These are phyloP conservation scores for Scaeva pyrastri DNA, from an alignment of 2,888 invertebrate genomes.

Conservation along the genomic window DNA sequence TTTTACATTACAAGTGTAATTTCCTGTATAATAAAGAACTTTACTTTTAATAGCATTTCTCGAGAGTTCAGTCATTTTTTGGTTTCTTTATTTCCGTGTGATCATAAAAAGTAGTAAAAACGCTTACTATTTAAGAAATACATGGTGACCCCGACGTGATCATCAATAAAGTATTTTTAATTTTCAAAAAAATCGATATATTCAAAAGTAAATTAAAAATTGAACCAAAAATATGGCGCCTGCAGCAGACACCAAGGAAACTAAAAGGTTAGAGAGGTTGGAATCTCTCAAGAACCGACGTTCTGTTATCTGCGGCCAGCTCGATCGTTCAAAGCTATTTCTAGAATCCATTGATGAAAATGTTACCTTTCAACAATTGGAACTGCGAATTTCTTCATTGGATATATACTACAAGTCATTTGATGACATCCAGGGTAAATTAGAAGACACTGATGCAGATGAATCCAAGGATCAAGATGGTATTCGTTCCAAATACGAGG, in stretches of 20 bases:
- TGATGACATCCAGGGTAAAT: not conserved
- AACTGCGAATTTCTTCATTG: not conserved
- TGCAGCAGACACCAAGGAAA: not conserved
- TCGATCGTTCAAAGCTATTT: not conserved
- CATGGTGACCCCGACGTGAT: too few species aligned
- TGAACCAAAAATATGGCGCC: not conserved
- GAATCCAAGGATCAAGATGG: not conserved
- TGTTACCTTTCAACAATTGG: not conserved
- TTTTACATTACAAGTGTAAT: too few species aligned
- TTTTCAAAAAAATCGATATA: too few species aligned
- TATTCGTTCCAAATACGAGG: not conserved
- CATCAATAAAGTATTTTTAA: too few species aligned
- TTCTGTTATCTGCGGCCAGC: not conserved
- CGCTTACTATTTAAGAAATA: too few species aligned
- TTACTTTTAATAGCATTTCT: too few species aligned
- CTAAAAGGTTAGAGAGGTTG: not conserved
- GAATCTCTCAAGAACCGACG: not conserved
- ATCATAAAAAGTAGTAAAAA: too few species aligned
- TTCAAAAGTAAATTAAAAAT: not conserved
- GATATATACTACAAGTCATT: not conserved
- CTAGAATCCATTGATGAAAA: not conserved
- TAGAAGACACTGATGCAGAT: conserved; percentile 3
- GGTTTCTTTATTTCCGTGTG: too few species aligned
- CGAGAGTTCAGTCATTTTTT: too few species aligned
- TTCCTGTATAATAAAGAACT: too few species aligned